Conservation (phyloP, 2,797 vertebrate species). For the Diceros bicornis region DNA sequence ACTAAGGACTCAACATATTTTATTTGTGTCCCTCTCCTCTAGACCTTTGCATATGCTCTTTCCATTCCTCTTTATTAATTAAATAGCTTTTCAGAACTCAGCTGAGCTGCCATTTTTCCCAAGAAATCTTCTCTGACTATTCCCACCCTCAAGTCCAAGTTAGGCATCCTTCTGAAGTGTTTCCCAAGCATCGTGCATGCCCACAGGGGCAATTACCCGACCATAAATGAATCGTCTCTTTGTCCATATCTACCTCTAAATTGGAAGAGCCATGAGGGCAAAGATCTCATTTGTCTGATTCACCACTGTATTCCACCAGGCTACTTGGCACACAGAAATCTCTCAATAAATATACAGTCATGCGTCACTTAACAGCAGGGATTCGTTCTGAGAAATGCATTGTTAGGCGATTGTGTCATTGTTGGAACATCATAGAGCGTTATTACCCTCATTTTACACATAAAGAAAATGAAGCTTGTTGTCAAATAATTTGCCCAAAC, state of each 20-base stretch:
- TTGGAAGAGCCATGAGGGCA: background rate
- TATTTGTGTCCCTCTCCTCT: background rate
- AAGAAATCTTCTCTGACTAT: background rate
- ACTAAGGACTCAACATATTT: background rate
- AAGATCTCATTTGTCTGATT: background rate
- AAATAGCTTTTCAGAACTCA: conserved; percentile 25
- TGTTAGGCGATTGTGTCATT: too few species aligned
- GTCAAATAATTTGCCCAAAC: background rate
- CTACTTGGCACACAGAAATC: background rate
- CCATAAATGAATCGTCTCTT: background rate
- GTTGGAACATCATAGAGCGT: too few species aligned
- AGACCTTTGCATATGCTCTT: background rate
- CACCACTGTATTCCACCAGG: background rate
- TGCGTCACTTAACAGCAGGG: too few species aligned
- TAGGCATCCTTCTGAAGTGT: background rate
- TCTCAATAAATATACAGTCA: background rate
- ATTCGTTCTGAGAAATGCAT: too few species aligned
- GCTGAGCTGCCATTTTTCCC: background rate
- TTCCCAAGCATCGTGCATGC: background rate
- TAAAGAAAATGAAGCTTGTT: background rate
- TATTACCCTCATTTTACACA: background rate
- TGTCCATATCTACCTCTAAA: background rate
- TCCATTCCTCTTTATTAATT: background rate
- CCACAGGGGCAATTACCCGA: background rate
- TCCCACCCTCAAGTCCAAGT: background rate